Evolutionary conservation across 1,140 invertebrate species (phyloP).

Genomic region (Drosophila willistoni): DNA sequence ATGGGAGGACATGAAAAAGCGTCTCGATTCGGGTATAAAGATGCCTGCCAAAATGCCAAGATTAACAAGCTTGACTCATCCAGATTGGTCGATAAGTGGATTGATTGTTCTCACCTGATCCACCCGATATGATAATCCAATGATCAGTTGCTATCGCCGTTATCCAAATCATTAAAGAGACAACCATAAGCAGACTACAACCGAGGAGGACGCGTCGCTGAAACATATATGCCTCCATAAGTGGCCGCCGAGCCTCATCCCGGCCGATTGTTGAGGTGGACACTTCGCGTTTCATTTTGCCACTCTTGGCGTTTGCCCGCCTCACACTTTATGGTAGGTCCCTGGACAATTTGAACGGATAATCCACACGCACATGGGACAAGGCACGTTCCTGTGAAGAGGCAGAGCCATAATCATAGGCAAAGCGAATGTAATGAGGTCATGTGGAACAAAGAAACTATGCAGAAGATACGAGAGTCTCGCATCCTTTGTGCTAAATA

Average conservation of each 20-base stretch:
- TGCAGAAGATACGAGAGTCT: no score
- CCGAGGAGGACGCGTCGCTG: slow-evolving; percentile 88
- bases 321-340: slow-evolving; percentile 39
- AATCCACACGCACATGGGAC: slow-evolving; percentile 78
- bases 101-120: slow-evolving; percentile 63
- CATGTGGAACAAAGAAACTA: neutral
- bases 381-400: slow-evolving; percentile 60
- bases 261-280: slow-evolving; percentile 85
- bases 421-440: slow-evolving; percentile 1
- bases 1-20: slow-evolving; percentile 86
- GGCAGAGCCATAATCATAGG: neutral
- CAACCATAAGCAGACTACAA: slow-evolving; percentile 87
- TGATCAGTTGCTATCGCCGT: slow-evolving; percentile 89
- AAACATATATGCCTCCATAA: slow-evolving; percentile 86
- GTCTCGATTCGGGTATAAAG: slow-evolving; percentile 84
- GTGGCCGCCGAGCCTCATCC: slow-evolving; percentile 84
- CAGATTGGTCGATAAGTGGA: neutral
- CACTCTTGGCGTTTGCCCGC: slow-evolving; percentile 2
- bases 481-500: no score
- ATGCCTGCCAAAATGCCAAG: slow-evolving; percentile 84
- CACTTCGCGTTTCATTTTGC: slow-evolving; percentile 80
- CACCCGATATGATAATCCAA: slow-evolving; percentile 88
- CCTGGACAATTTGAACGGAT: slow-evolving; percentile 64
- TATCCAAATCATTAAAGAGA: slow-evolving; percentile 89
- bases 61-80: slow-evolving; percentile 37